Evolutionary conservation across 1,140 invertebrate genomes (phyloP).

Genomic region (Drosophila bocki): DNA sequence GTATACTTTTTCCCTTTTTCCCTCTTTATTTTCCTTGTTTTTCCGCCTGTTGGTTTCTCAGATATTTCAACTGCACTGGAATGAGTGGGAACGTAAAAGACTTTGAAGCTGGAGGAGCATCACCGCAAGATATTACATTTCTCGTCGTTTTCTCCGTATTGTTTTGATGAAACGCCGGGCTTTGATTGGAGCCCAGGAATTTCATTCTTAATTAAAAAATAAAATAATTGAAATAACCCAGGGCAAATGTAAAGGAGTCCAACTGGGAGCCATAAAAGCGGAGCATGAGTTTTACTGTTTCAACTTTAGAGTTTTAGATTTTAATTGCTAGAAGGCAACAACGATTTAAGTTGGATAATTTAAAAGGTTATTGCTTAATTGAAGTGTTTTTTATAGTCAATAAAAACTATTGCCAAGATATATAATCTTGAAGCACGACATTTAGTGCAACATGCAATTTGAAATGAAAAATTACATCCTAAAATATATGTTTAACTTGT

Average conservation of each 20-base stretch:
- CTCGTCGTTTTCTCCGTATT: conserved; percentile 1
- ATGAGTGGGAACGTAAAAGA: conserved; percentile 1
- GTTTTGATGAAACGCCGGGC: conserved; percentile 14
- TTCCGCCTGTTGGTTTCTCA: conserved; percentile 12
- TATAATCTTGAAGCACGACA: not conserved
- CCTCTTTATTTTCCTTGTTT: conserved; percentile 10
- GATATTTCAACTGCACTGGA: not conserved
- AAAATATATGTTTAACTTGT: too few relatives aligned
- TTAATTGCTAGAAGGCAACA: not conserved
- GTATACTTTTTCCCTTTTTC: conserved; percentile 7
- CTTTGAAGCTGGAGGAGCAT: conserved; percentile 25
- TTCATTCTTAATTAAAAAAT: conserved; percentile 30
- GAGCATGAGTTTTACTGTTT: conserved; percentile 3
- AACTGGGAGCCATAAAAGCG: not conserved
- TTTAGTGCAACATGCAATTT: too few relatives aligned
- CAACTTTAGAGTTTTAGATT: not conserved
- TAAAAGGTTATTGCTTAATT: too few relatives aligned
- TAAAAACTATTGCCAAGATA: not conserved
- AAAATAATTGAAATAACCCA: conserved; percentile 15
- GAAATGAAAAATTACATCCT: too few relatives aligned
- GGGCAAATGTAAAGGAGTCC: conserved; percentile 6
- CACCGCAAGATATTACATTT: conserved; percentile 30
- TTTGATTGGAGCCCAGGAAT: conserved; percentile 9
- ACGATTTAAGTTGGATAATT: not conserved
- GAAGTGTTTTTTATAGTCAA: not conserved